These are phyloP conservation scores for Oncorhynchus tshawytscha DNA, from an alignment of 2,113 vertebrate species.

Conservation along the genomic window DNA sequence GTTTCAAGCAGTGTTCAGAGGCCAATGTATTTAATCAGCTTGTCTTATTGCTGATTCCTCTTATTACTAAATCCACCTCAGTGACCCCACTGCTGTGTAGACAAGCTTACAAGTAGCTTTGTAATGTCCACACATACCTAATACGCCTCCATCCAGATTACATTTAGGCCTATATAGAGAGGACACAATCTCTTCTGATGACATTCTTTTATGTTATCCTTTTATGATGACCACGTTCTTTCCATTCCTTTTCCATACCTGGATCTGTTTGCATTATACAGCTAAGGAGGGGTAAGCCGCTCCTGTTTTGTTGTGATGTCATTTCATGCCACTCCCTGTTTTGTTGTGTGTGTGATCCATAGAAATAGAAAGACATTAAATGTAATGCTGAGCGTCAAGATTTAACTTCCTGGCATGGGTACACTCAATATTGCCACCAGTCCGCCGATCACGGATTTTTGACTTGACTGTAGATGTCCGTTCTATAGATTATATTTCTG, in stretches of 20 bases:
- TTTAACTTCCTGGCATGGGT: no score
- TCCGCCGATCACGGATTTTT: no score
- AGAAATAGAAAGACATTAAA: no score
- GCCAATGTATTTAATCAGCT: neutral
- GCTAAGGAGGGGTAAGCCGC: slow-evolving; percentile 11
- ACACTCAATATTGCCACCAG: no score
- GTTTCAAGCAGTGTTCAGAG: no score
- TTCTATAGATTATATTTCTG: no score
- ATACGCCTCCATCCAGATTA: slow-evolving; percentile 1
- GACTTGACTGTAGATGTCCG: no score
- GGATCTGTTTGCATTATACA: neutral
- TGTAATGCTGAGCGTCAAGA: no score
- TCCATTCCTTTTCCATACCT: neutral
- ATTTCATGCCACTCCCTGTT: neutral
- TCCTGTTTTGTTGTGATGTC: neutral
- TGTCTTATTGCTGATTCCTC: neutral
- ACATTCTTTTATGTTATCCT: neutral
- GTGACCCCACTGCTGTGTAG: no score
- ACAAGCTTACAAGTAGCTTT: neutral
- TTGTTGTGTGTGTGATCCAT: neutral
- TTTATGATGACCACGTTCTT: neutral
- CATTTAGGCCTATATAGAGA: neutral
- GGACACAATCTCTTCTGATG: neutral
- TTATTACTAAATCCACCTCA: neutral
- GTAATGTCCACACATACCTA: neutral